These are phyloP conservation scores for Dysidea cf. avara DNA, from an alignment of 37 sponge, comb jelly and placozoan species.

Conservation along the genomic window DNA sequence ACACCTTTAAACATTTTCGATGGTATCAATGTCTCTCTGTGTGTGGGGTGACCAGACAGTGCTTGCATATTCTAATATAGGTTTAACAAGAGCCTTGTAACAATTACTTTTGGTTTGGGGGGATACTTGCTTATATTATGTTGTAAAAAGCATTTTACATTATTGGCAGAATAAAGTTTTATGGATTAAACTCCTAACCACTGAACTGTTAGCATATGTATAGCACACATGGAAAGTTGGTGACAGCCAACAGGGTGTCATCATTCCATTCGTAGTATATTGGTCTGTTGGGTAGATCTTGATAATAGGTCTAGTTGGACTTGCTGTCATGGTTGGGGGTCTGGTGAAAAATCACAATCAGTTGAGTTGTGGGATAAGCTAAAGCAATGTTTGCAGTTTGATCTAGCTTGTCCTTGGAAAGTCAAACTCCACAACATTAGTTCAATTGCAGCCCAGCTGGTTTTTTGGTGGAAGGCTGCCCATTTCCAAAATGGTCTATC, in stretches of 20 bases:
- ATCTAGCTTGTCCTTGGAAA: slow-evolving; percentile 7
- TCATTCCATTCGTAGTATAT: slow-evolving; percentile 3
- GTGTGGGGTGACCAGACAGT: too few species aligned
- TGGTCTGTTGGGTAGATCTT: not conserved
- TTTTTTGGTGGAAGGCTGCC: too few species aligned
- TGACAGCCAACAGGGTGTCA: not conserved
- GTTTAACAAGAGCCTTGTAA: too few species aligned
- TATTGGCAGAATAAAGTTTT: slow-evolving; percentile 14
- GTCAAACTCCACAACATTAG: not conserved
- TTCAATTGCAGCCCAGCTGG: too few species aligned
- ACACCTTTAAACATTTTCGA: too few species aligned
- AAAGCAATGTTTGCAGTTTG: slow-evolving; percentile 10
- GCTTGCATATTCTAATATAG: too few species aligned
- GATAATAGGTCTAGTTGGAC: too few species aligned
- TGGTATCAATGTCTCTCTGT: too few species aligned
- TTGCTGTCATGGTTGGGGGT: not conserved
- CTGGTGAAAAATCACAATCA: slow-evolving; percentile 7
- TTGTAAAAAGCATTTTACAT: too few species aligned
- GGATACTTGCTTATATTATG: too few species aligned
- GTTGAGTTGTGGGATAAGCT: slow-evolving; percentile 1
- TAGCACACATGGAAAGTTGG: slow-evolving; percentile 1
- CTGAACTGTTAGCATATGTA: slow-evolving; percentile 1
- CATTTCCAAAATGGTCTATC: too few species aligned
- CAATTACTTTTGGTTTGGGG: too few species aligned
- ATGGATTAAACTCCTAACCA: not conserved